Evolutionary conservation across 2,888 invertebrate species (phyloP).

Genomic region (Zaprionus obscuricornis): DNA sequence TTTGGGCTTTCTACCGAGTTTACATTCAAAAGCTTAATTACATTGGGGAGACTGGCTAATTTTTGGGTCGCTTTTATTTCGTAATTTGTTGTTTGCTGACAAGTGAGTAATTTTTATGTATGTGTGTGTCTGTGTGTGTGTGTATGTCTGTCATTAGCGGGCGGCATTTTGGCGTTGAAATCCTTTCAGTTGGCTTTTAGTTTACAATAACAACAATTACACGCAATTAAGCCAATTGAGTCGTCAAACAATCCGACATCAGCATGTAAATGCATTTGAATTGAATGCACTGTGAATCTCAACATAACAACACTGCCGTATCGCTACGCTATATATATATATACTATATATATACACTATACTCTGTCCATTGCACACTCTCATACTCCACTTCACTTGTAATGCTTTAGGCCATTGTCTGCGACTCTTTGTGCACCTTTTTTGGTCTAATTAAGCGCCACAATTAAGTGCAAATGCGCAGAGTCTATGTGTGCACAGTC

Average conservation of each 20-base stretch:
- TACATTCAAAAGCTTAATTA: slow-evolving; percentile 38
- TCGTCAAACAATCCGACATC: slow-evolving; percentile 44
- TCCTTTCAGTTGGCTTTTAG: slow-evolving; percentile 45
- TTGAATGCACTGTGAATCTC: slow-evolving; percentile 31
- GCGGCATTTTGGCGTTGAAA: slow-evolving; percentile 39
- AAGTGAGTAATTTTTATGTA: slow-evolving; percentile 51
- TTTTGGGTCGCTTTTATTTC: slow-evolving; percentile 38
- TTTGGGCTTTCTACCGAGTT: slow-evolving; percentile 13
- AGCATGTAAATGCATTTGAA: slow-evolving; percentile 65
- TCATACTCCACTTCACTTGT: neutral
- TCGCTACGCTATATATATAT: too few species aligned
- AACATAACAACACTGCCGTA: neutral
- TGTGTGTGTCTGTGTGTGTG: slow-evolving; percentile 5
- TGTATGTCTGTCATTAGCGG: slow-evolving; percentile 41
- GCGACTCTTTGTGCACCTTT: slow-evolving; percentile 66
- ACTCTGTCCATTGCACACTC: slow-evolving; percentile 36
- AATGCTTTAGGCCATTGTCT: slow-evolving; percentile 65
- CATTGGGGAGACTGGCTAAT: slow-evolving; percentile 52
- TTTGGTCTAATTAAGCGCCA: slow-evolving; percentile 78
- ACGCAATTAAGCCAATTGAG: slow-evolving; percentile 73
- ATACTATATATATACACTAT: too few species aligned
- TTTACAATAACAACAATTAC: slow-evolving; percentile 67
- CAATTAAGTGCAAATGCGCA: slow-evolving; percentile 75
- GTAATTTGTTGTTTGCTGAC: slow-evolving; percentile 53
- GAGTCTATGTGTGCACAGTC: slow-evolving; percentile 2